Evolutionary conservation across 23 tunicate genomes (phyloP), one percentile per base, ranked within the genome.

Genomic region (Styela clava): DNA sequence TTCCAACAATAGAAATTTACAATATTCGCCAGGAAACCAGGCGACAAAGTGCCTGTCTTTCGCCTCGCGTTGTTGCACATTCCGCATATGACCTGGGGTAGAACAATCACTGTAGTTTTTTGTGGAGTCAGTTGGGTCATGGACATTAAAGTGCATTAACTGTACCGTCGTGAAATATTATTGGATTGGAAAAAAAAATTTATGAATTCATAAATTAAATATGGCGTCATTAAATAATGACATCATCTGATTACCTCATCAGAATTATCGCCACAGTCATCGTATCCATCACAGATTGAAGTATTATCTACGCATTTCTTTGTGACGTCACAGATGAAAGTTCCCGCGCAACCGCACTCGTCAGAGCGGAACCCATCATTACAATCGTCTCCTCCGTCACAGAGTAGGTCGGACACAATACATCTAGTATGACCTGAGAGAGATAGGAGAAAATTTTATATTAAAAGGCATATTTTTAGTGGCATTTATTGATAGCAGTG

Each of bases 311-410:
- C 31, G 22, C 71, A 67, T 67, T 67, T 67, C 31, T 25, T 25
- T 67, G 71, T 67, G 31, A 1, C 71, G 1, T 44, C 64, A 56
- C 81, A 76, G 21, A 27, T 0, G n/a, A 76, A 76, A 0, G 81
- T 76, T 5, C 65, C 81, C 73, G 1, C 1, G 65, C 81, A 76
- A 7, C 23, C 33, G 64, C 81, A 76, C 35, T 76, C 81, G 64
- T 76, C 81, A 56, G 63, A 33, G 16, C 31, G 30, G 71, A 27
- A 67, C 7, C 27, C 44, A 64, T 76, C 81, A 26, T 52, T 64
- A 24, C 81, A 76, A 44, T 76, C 81, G 33, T 36, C 81, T 36
- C 37, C 44, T 76, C 81, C 81, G 81, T 76, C 64, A 2, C 81
- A 76, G 19, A n/a, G 19, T 24, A 67, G 30, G 0, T 67, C 71